Evolutionary conservation across 2,113 vertebrate genomes (phyloP).

Genomic region (Otolemur garnettii): DNA sequence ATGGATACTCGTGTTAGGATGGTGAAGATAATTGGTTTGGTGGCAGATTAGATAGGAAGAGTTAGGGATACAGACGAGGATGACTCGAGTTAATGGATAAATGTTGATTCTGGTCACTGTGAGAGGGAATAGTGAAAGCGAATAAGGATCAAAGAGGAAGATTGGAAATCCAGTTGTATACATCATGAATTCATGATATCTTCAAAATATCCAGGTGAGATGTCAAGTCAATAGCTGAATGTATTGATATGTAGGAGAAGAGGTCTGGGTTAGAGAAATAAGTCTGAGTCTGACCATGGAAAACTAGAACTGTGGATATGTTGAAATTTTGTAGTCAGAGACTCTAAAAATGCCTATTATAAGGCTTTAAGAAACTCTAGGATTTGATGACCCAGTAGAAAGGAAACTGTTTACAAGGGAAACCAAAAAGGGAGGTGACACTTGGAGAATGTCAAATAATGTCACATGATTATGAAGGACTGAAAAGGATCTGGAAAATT

Average conservation of each 20-base stretch:
- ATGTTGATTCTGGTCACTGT: not conserved
- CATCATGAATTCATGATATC: not conserved
- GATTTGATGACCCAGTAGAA: not conserved
- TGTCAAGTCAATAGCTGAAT: not conserved
- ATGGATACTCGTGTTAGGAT: not conserved
- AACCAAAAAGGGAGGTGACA: not conserved
- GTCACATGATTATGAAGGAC: not conserved
- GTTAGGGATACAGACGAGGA: not conserved
- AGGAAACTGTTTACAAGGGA: not conserved
- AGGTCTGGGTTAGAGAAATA: slow-evolving; percentile 6
- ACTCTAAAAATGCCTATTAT: not conserved
- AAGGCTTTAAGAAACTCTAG: not conserved
- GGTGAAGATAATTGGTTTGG: not conserved
- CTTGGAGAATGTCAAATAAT: slow-evolving; percentile 18
- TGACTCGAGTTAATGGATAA: not conserved
- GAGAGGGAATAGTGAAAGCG: not conserved
- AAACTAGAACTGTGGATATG: slow-evolving; percentile 8
- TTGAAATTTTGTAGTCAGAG: not conserved
- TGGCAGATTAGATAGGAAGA: not conserved
- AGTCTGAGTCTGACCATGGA: not conserved
- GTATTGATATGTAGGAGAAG: not conserved
- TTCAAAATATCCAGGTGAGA: slow-evolving; percentile 12
- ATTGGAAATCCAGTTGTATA: not conserved
- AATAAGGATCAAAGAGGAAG: not conserved
- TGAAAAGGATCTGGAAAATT: not conserved